phyloP scores from a whole-genome alignment of 2,797 vertebrate genomes.

The Diplodus sargus region DNA sequence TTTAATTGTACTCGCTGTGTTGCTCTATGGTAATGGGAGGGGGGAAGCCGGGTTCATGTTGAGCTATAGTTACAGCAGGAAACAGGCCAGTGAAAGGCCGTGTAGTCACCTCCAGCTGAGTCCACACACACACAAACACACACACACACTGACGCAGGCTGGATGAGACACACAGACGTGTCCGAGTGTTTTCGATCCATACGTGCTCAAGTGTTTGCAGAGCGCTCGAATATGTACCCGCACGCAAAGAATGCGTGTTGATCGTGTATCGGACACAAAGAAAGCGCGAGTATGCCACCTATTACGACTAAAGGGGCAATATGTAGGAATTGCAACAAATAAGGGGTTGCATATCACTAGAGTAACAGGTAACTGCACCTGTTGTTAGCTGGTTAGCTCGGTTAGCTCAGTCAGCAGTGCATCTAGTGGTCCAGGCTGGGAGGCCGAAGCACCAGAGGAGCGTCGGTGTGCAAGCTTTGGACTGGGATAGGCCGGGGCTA shows the following conservation, averaged over 20 bases:
- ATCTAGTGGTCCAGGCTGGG: no score
- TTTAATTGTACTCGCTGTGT: conserved; percentile 86
- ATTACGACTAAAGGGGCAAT: no score
- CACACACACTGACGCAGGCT: not conserved
- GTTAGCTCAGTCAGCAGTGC: no score
- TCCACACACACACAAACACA: conserved; percentile 59
- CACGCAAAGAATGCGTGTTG: not conserved
- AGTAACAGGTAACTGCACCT: no score
- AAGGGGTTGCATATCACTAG: no score
- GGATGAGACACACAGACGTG: not conserved
- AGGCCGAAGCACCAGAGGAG: no score
- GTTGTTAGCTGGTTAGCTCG: no score
- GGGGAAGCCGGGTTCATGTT: conserved; percentile 46
- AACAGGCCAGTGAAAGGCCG: conserved; percentile 71
- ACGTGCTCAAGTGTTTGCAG: not conserved
- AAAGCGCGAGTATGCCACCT: not conserved
- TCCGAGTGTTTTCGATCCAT: conserved; percentile 4
- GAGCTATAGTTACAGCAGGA: conserved; percentile 74
- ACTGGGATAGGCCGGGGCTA: no score
- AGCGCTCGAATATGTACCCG: not conserved
- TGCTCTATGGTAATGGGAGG: conserved; percentile 81
- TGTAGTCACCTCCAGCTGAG: conserved; percentile 72
- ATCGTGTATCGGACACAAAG: not conserved
- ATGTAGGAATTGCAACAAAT: no score
- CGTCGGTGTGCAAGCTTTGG: no score